Conservation (phyloP, 2,113 vertebrate genomes). For the Alaudala cheleensis region DNA sequence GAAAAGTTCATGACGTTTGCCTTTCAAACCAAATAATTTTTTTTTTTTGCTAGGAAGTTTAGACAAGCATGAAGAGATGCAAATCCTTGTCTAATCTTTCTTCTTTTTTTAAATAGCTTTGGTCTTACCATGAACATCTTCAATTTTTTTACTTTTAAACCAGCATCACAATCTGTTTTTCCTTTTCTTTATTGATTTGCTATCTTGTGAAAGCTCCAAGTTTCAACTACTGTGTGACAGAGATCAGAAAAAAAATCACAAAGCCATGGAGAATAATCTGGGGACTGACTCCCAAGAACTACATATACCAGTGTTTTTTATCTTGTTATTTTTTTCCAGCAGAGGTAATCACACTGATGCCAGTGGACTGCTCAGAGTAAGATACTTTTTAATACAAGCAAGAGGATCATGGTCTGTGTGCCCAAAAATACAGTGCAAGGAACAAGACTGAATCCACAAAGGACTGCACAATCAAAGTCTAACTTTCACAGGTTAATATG, state of each 20-base stretch:
- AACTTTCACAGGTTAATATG: neutral
- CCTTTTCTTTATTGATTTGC: neutral
- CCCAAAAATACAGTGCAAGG: neutral
- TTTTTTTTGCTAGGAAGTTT: neutral
- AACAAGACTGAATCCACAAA: neutral
- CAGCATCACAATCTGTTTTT: neutral
- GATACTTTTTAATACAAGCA: neutral
- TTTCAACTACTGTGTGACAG: neutral
- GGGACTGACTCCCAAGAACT: neutral
- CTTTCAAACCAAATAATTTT: neutral
- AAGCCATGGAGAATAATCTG: neutral
- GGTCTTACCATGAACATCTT: neutral
- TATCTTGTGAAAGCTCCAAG: neutral
- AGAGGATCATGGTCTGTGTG: neutral
- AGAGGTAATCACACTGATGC: neutral
- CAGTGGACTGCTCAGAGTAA: neutral
- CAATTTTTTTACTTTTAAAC: neutral
- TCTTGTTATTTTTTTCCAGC: neutral
- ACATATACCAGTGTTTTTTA: neutral
- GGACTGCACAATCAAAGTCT: neutral
- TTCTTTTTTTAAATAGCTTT: neutral
- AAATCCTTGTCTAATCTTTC: neutral
- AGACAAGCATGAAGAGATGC: neutral
- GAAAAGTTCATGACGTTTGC: neutral
- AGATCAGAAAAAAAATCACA: neutral